Percentiles rank a stretch among this genome's conserved stretches.
These are phyloP conservation scores for Anguilla marmorata DNA, from an alignment of 2,797 vertebrate species.

Conservation along the genomic window DNA sequence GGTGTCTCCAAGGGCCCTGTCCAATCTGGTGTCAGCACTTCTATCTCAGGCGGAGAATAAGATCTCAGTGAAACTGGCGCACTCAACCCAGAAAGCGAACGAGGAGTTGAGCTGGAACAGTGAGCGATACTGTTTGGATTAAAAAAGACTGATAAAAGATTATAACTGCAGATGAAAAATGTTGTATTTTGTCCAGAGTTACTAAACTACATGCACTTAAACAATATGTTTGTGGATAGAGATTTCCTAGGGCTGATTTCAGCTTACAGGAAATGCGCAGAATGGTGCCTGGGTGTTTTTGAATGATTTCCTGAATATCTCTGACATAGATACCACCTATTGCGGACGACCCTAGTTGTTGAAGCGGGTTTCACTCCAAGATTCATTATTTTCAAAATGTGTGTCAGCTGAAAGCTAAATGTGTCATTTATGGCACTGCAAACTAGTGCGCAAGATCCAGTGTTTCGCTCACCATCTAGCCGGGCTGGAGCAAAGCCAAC, in stretches of 20 bases:
- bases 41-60: conserved; percentile 17
- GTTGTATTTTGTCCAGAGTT: not conserved
- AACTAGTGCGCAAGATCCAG: not conserved
- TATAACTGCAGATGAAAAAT: not conserved
- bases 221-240: not conserved
- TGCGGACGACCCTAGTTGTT: not conserved
- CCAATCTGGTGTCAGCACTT: conserved; percentile 29
- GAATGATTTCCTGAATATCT: not conserved
- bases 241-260: not conserved
- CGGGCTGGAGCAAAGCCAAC: conserved; percentile 17
- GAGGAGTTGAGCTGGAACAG: not conserved
- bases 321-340: not conserved
- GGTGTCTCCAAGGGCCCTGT: conserved; percentile 7
- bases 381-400: not conserved
- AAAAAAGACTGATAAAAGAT: not conserved
- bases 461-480: not conserved
- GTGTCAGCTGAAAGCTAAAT: not conserved
- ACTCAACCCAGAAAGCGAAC: not conserved
- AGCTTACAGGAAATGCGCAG: not conserved
- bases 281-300: not conserved
- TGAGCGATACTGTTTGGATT: not conserved
- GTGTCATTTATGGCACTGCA: not conserved
- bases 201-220: not conserved
- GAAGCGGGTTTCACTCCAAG: not conserved
- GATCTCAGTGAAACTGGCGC: not conserved